phyloP scores from a whole-genome alignment of 2,888 invertebrate species.

The Strigamia maritima region DNA sequence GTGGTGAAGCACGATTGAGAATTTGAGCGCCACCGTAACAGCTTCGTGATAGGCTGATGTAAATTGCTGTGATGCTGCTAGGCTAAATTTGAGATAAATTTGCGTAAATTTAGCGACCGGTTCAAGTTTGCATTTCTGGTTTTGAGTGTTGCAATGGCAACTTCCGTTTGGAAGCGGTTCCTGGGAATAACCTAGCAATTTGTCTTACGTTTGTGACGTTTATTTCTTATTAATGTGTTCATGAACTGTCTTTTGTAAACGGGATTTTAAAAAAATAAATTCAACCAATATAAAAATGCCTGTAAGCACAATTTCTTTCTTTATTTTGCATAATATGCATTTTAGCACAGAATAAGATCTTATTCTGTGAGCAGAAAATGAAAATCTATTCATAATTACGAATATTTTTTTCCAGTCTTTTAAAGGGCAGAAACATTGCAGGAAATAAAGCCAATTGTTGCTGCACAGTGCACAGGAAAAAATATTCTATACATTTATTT shows the following conservation, averaged over 20 bases:
- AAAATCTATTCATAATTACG: too few relatives aligned
- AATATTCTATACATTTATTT: too few relatives aligned
- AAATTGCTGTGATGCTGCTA: not conserved
- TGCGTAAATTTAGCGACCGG: not conserved
- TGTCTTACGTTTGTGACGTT: not conserved
- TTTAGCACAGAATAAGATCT: too few relatives aligned
- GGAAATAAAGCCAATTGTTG: not conserved
- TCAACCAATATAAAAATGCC: not conserved
- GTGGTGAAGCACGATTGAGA: not conserved
- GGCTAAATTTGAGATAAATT: not conserved
- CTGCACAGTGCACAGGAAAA: too few relatives aligned
- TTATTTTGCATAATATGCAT: not conserved
- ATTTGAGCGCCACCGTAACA: conserved; percentile 10
- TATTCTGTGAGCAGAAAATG: too few relatives aligned
- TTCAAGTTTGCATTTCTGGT: not conserved
- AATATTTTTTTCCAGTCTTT: not conserved
- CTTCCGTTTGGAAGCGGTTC: conserved; percentile 41
- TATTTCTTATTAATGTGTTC: not conserved
- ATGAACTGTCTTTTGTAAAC: not conserved
- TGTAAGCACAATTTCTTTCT: not conserved
- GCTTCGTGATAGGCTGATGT: not conserved
- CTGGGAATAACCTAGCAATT: conserved; percentile 41
- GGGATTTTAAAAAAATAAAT: not conserved
- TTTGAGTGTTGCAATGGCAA: not conserved
- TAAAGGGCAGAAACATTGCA: too few relatives aligned